Percentiles rank a stretch among this genome's conserved stretches.
These are phyloP conservation scores for Gallirallus australis DNA, from an alignment of 2,797 vertebrate genomes.

Conservation along the genomic window DNA sequence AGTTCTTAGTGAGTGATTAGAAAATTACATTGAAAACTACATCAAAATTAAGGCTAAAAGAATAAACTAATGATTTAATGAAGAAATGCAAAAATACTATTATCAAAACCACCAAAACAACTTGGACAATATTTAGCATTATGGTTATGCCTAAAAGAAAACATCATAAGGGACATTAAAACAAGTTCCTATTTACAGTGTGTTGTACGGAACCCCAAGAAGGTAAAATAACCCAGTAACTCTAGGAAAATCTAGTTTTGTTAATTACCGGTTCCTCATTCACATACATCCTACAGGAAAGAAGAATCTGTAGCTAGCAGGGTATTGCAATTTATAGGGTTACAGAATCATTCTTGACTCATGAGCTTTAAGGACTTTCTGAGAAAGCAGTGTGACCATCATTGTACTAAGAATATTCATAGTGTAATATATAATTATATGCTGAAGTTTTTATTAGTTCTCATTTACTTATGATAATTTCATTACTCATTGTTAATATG, in stretches of 20 bases:
- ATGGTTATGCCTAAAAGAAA: background rate
- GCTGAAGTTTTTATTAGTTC: background rate
- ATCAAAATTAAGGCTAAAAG: background rate
- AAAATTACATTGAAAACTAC: background rate
- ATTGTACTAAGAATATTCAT: background rate
- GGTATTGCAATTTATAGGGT: background rate
- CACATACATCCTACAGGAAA: accelerated
- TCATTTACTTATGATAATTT: background rate
- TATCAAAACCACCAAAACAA: background rate
- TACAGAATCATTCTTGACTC: background rate
- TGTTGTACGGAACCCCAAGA: background rate
- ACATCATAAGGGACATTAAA: background rate
- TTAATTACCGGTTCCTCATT: background rate
- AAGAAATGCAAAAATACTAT: background rate
- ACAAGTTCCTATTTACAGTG: background rate
- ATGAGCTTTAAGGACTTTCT: background rate
- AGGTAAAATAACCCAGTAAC: background rate
- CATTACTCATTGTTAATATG: background rate
- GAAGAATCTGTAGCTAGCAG: background rate
- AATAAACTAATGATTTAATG: background rate
- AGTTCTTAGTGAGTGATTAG: background rate
- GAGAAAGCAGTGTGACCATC: accelerated
- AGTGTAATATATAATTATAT: no score
- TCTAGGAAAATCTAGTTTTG: background rate
- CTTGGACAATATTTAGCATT: background rate